Evolutionary conservation across 1,140 invertebrate genomes (phyloP), one percentile per base, ranked within the genome.

Genomic region (Hormaphis cornu): DNA sequence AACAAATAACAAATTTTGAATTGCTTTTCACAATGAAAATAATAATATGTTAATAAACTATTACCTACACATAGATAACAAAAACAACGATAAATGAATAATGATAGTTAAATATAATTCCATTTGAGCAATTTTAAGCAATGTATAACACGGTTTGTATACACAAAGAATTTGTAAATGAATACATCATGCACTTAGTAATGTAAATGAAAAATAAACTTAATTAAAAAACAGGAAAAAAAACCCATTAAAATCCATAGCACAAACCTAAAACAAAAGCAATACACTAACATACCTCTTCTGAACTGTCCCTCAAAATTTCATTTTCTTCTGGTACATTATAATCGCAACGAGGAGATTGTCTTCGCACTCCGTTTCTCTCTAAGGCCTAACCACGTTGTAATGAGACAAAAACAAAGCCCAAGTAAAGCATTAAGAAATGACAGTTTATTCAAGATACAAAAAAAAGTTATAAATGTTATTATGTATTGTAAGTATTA

Each of bases 391-490:
- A 66, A 66, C 44, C 44, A 48, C 22, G 26, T 48, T 44, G 26
- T 66, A 46, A 33, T 44, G 50, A 46, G 61, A 66, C 61, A 66
- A 66, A 66, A 66, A 66, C 44, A 66, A 66, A 66, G 61, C 61
- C 61, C 61, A 30, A 33, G 50, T 22, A 66, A 66, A 58, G 54
- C 54, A 58, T 58, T 58, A 58, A 58, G 54, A 58, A 58, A 37
- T 58, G 54, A 40, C 54, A 58, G 54, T 35, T 2, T 37, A 37
- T 58, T n/a, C 0, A 56, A 56, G 22, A 56, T 33, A 58, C 12
- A 58, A 56, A 22, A n/a, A n/a, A 40, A 58, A 22, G 33, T 58
- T 58, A 58, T 24, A 58, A 2, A 53, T 22, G 28, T 35, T 58
- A 10, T 4, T 24, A n/a, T 24, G 22, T 26, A 58, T n/a, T 58